Conservation (phyloP, 2,888 invertebrate species). For the Parapristionchus giblindavisi region DNA sequence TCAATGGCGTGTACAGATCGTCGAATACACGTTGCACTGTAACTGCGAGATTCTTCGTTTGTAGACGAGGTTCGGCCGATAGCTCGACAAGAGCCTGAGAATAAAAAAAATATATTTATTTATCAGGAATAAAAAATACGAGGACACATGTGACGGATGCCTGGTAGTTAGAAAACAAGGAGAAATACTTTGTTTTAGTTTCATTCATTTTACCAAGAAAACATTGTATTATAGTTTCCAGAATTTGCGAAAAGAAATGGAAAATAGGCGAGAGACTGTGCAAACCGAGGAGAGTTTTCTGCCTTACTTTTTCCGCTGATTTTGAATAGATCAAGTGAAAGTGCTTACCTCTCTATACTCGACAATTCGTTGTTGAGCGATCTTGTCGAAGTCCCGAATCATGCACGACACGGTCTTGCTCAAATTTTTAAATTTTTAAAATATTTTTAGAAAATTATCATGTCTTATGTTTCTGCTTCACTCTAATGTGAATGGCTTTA, state of each 20-base stretch:
- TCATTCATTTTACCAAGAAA: too few relatives aligned
- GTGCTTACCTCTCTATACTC: slow-evolving; percentile 11
- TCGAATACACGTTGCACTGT: slow-evolving; percentile 21
- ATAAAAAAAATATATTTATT: not conserved
- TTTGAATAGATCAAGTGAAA: too few relatives aligned
- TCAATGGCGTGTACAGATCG: slow-evolving; percentile 10
- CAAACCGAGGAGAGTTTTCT: too few relatives aligned
- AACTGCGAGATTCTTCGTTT: not conserved
- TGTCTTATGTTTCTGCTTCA: not conserved
- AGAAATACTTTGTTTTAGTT: not conserved
- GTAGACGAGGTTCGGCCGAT: not conserved
- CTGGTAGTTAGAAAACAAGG: not conserved
- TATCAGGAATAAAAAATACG: not conserved
- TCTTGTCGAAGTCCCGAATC: not conserved
- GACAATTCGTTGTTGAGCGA: not conserved
- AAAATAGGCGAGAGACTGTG: too few relatives aligned
- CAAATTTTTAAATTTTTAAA: not conserved
- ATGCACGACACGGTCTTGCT: not conserved
- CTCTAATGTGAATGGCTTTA: not conserved
- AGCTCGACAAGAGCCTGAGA: slow-evolving; percentile 4
- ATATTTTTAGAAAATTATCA: not conserved
- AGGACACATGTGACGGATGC: not conserved
- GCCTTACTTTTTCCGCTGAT: too few relatives aligned
- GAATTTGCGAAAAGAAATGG: too few relatives aligned
- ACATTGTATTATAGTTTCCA: too few relatives aligned